Conservation (phyloP, 2,888 invertebrate genomes). For the Atethmia centrago region DNA sequence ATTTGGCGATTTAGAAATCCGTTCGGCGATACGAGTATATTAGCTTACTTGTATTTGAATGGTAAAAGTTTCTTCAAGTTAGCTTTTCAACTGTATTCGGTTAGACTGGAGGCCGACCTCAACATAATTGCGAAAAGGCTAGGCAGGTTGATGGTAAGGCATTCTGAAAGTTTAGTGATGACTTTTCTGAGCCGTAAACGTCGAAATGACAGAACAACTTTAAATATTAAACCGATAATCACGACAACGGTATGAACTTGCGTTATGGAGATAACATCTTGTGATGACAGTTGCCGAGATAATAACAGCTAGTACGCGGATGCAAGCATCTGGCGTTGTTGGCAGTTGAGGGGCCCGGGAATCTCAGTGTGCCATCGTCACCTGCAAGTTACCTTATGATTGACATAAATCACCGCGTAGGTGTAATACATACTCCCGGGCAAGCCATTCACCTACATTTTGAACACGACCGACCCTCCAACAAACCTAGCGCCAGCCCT, state of each 20-base stretch:
- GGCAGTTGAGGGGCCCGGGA: too few relatives aligned
- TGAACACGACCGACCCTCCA: constrained; percentile 1
- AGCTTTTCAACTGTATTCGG: too few relatives aligned
- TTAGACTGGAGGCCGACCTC: too few relatives aligned
- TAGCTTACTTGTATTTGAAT: neutral
- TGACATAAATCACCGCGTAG: constrained; percentile 16
- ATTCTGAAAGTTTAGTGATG: neutral
- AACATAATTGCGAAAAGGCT: too few relatives aligned
- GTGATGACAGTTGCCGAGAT: neutral
- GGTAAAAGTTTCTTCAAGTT: neutral
- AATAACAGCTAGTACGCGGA: neutral
- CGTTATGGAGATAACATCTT: neutral
- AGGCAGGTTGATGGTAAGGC: neutral
- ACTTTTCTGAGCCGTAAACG: neutral
- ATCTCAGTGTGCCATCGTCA: neutral
- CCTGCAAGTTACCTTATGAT: neutral
- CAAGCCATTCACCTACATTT: constrained; percentile 33
- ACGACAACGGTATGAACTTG: neutral
- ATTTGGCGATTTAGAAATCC: neutral
- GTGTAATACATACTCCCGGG: neutral
- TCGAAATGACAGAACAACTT: constrained; percentile 4
- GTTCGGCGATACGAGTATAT: neutral
- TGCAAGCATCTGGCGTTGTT: neutral
- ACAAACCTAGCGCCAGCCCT: neutral
- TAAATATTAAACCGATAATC: neutral